phyloP scores from a whole-genome alignment of 2,113 vertebrate genomes.

The Tetraodon nigroviridis region DNA sequence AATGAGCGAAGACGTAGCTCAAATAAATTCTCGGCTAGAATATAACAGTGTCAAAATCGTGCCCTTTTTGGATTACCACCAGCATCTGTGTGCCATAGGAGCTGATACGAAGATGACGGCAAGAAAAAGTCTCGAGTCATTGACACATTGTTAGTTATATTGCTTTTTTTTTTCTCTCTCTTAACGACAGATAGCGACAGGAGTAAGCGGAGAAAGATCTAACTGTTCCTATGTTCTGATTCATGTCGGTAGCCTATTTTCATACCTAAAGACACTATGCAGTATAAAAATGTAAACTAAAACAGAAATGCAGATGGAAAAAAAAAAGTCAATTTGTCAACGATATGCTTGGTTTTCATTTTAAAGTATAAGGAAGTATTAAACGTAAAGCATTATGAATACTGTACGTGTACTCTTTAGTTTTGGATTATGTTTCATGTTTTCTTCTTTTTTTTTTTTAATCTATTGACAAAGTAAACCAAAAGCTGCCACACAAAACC shows the following conservation, averaged over 20 bases:
- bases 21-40: constrained; percentile 2
- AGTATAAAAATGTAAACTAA: constrained; percentile 10
- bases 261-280: constrained; percentile 23
- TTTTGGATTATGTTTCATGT: not conserved
- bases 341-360: constrained; percentile 8
- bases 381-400: not conserved
- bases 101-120: too few relatives aligned
- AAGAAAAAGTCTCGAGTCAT: too few relatives aligned
- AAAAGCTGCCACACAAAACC: too few relatives aligned
- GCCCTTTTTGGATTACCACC: constrained; percentile 24
- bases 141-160: too few relatives aligned
- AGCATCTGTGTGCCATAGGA: constrained; percentile 30
- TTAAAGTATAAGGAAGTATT: not conserved
- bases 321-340: constrained; percentile 1
- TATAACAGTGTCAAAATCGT: not conserved
- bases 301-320: not conserved
- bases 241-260: constrained; percentile 11
- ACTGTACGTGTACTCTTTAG: constrained; percentile 19
- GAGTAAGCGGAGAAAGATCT: constrained; percentile 12
- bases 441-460: not conserved
- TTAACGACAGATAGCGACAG: not conserved
- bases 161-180: too few relatives aligned
- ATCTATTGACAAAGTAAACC: too few relatives aligned
- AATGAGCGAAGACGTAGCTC: too few relatives aligned
- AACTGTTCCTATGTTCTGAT: not conserved